phyloP scores from a whole-genome alignment of 2,888 invertebrate species.

The Drosophila lutescens region DNA sequence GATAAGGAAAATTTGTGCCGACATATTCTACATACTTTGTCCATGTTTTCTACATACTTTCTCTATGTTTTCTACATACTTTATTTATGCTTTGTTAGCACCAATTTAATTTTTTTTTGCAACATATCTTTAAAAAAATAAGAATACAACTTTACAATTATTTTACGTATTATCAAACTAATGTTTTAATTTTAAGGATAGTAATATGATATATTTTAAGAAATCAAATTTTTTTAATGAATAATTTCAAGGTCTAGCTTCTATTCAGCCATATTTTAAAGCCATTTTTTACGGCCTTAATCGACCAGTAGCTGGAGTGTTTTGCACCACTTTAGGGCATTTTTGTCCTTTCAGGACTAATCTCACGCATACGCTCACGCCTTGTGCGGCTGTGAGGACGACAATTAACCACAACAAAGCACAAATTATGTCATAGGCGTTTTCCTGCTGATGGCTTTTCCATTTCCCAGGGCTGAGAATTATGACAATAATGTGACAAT shows the following conservation, averaged over 20 bases:
- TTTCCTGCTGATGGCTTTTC: slow-evolving; percentile 57
- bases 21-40: too few species aligned
- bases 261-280: neutral
- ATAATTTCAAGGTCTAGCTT: neutral
- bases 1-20: too few species aligned
- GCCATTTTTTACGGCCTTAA: neutral
- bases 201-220: too few species aligned
- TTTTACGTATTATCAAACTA: too few species aligned
- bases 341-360: slow-evolving; percentile 19
- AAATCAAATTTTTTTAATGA: too few species aligned
- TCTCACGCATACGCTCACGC: slow-evolving; percentile 52
- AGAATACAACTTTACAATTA: too few species aligned
- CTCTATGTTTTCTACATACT: too few species aligned
- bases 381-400: slow-evolving; percentile 12
- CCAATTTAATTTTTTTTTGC: too few species aligned
- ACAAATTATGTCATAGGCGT: slow-evolving; percentile 69
- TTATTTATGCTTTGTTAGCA: too few species aligned
- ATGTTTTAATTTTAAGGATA: too few species aligned
- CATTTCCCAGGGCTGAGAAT: slow-evolving; percentile 56
- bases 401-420: slow-evolving; percentile 76
- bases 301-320: slow-evolving; percentile 30
- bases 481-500: slow-evolving; percentile 74
- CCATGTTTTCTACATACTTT: too few species aligned
- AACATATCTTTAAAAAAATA: too few species aligned
- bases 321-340: slow-evolving; percentile 21